Base-by-base conservation (phyloP, 2,888 invertebrate genomes). In the Drosophila mercatorum region DNA sequence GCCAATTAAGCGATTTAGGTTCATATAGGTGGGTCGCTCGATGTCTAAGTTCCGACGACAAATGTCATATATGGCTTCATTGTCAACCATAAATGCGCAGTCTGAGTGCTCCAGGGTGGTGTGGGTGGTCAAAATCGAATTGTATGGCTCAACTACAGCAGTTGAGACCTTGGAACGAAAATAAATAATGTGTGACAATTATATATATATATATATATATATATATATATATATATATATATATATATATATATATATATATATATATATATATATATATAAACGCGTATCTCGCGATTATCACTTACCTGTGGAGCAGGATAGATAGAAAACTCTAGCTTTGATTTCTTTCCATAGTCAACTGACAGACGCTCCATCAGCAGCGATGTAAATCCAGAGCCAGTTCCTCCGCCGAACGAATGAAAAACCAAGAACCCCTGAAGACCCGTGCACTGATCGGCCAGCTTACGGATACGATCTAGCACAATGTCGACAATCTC, bases 71-170 rank as follows among this genome's bases (percentile, higher is more conserved):
- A 97, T 97, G 91, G 95, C 97, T 93, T 95, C 96, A 92, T 97
- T 97, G 94, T 97, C 97, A n/a, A 97, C 97, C 97, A 97, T 97
- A 93, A 97, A 97, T 63, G 97, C 96, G 93, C 97, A 97, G 93
- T 97, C 97, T 0, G 96, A 96, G 93, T 97, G 97, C 92, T 96
- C 96, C 83, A 96, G 93, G 1, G 97, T 97, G 2, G 97, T 98
- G 93, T 98, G 98, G 7, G 98, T 98, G 22, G 97, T 98, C 79
- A 98, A 93, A 91, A 98, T 97, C 1, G 98, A 97, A 93, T 98
- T 98, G 94, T 98, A 98, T 0, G 98, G 98, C 93, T 96, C 96
- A 53, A 96, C 96, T 3, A 96, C 96, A 17, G 96, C 96, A 7
- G 96, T 96, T 12, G 96, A 96, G 31, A 96, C 96, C 95, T 78